These are phyloP conservation scores for Babyrousa celebensis DNA, from an alignment of 2,797 vertebrate genomes.

Conservation along the genomic window DNA sequence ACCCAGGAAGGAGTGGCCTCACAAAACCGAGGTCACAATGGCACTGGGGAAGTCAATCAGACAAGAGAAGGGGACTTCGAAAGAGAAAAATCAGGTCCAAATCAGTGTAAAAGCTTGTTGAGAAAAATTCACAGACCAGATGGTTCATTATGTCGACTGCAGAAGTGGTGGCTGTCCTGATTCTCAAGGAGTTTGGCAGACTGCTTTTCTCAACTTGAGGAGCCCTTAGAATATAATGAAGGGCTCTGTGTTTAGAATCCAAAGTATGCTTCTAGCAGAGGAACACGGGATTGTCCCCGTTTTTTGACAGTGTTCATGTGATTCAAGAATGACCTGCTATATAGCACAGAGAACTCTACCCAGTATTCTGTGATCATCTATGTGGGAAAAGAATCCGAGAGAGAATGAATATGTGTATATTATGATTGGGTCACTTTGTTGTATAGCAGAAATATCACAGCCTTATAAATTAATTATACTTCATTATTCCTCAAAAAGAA, in stretches of 20 bases:
- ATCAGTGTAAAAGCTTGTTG: neutral
- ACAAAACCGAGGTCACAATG: neutral
- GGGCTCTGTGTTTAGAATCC: neutral
- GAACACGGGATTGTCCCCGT: neutral
- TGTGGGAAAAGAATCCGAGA: too few species aligned
- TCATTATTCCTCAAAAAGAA: neutral
- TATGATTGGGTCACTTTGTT: too few species aligned
- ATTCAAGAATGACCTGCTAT: neutral
- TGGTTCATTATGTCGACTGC: neutral
- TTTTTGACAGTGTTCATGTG: neutral
- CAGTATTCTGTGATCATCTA: too few species aligned
- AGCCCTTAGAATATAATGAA: neutral
- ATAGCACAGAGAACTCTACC: too few species aligned
- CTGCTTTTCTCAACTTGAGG: neutral
- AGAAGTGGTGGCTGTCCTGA: neutral
- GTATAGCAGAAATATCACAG: too few species aligned
- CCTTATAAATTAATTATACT: too few species aligned
- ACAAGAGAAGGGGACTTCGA: slow-evolving; percentile 5
- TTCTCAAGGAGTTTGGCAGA: neutral
- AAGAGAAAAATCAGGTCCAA: slow-evolving; percentile 8
- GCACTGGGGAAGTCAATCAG: neutral
- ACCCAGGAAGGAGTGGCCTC: slow-evolving; percentile 67
- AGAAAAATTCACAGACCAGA: neutral
- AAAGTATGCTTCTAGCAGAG: neutral
- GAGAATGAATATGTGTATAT: too few species aligned